Evolutionary conservation across 2,797 vertebrate genomes (phyloP).

Genomic region (Pelochelys cantorii): DNA sequence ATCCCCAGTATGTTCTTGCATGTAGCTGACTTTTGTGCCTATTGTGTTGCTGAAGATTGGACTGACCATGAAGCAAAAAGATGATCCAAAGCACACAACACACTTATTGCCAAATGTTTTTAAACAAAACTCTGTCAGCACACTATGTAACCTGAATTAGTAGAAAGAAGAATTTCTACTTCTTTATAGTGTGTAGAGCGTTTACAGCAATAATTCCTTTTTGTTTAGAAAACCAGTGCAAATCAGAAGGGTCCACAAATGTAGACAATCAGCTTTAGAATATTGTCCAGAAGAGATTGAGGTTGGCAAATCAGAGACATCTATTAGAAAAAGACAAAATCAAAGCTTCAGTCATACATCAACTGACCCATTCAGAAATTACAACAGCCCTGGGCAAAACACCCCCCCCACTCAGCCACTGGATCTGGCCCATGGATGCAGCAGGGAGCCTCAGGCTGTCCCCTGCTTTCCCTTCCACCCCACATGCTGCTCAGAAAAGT

Average conservation of each 20-base stretch:
- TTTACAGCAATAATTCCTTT: background rate
- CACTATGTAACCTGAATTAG: background rate
- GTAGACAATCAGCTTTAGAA: background rate
- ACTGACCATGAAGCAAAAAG: constrained; percentile 17
- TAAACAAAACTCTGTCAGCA: background rate
- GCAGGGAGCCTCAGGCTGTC: too few species aligned
- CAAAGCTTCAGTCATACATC: background rate
- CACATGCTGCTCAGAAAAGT: too few species aligned
- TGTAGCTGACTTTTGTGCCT: background rate
- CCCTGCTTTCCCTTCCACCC: too few species aligned
- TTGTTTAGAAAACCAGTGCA: background rate
- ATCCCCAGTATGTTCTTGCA: background rate
- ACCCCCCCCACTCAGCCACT: too few species aligned
- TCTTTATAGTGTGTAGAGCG: background rate
- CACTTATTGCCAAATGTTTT: too few species aligned
- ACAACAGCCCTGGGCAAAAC: too few species aligned
- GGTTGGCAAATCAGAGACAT: background rate
- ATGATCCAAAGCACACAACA: background rate
- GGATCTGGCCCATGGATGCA: too few species aligned
- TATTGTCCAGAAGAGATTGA: background rate
- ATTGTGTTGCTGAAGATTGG: background rate
- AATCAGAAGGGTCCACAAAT: background rate
- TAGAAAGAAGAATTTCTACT: background rate
- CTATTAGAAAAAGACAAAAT: background rate
- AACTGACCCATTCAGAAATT: background rate